These are phyloP conservation scores for Muscicapa adusta DNA, from an alignment of 2,113 vertebrate species.

Conservation along the genomic window DNA sequence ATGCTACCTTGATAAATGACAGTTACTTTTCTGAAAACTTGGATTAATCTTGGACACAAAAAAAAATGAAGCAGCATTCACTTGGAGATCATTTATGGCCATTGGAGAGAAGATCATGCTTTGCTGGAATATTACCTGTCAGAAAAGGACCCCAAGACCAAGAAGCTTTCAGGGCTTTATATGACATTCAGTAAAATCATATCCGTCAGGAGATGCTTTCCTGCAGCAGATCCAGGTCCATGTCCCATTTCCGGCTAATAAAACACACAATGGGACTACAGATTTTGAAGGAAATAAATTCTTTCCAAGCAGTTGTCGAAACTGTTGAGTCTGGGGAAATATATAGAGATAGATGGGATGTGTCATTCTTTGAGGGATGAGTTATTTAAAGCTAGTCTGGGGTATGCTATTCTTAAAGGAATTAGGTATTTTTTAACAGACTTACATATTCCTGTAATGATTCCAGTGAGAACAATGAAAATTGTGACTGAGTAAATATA, in stretches of 20 bases:
- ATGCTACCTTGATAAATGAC: constrained; percentile 36
- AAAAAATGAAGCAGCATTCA: background rate
- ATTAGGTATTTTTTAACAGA: constrained; percentile 55
- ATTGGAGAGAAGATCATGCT: background rate
- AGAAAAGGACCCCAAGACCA: constrained; percentile 29
- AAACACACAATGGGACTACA: constrained; percentile 46
- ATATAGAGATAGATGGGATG: constrained; percentile 39
- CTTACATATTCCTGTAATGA: constrained; percentile 35
- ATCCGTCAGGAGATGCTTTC: constrained; percentile 43
- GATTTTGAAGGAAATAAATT: constrained; percentile 61
- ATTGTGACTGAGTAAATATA: constrained; percentile 13
- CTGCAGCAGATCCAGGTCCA: constrained; percentile 16
- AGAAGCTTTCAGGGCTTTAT: constrained; percentile 5
- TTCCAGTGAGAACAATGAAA: constrained; percentile 51
- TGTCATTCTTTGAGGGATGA: constrained; percentile 57
- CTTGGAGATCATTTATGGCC: constrained; percentile 1
- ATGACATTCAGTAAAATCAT: constrained; percentile 44
- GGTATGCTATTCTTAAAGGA: constrained; percentile 30
- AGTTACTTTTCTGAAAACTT: background rate
- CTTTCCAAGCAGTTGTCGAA: constrained; percentile 53
- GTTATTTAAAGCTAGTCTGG: constrained; percentile 51
- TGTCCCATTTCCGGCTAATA: constrained; percentile 34
- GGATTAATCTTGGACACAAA: background rate
- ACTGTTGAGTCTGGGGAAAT: constrained; percentile 57
- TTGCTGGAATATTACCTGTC: constrained; percentile 41